Evolutionary conservation across 64 coral and sea anemone species (phyloP), one percentile per base, ranked within the genome.

Genomic region (Montipora foliosa): DNA sequence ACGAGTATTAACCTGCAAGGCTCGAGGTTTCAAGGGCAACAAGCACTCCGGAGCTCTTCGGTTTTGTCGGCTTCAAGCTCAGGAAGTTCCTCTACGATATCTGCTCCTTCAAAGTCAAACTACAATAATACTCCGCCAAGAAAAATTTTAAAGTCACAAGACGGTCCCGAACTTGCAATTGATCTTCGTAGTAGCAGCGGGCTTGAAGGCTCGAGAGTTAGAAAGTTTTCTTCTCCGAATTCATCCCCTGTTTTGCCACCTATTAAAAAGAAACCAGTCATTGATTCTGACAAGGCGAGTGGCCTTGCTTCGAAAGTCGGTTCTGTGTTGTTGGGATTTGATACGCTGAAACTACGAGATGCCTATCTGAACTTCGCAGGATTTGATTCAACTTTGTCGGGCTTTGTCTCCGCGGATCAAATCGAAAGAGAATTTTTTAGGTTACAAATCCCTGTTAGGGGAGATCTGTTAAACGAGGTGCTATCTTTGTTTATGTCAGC

Each of bases 351-450:
- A 49, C 83, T 97, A 6, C 94, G 91, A 74, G 93, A 97, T 89
- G 89, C 84, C 9, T 97, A 97, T 22, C 19, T 97, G 8, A 88
- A 59, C 4, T 97, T 94, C 66, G 53, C 93, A 15, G 95, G 95
- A 6, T 89, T 92, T 79, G 95, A 97, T 48, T 97, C 95, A 47
- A 97, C 95, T 83, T 50, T 97, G 21, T 83, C 95, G 24, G 95
- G 95, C 6, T 97, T 97, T 92, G 93, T 97, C 9, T 69, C 90
- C 79, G 77, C 78, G 0, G 89, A 97, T 48, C 95, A 97, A 53
- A 64, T 97, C 49, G 83, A 78, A 37, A 78, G 81, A 29, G 81
- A 91, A 6, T 97, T 97, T 89, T 75, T 61, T 49, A 88, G 84
- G 77, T 91, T 91, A 44, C 66, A 84, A 77, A 82, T 97, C 5